phyloP scores from a whole-genome alignment of 2,113 vertebrate genomes.

The Oriolus oriolus region DNA sequence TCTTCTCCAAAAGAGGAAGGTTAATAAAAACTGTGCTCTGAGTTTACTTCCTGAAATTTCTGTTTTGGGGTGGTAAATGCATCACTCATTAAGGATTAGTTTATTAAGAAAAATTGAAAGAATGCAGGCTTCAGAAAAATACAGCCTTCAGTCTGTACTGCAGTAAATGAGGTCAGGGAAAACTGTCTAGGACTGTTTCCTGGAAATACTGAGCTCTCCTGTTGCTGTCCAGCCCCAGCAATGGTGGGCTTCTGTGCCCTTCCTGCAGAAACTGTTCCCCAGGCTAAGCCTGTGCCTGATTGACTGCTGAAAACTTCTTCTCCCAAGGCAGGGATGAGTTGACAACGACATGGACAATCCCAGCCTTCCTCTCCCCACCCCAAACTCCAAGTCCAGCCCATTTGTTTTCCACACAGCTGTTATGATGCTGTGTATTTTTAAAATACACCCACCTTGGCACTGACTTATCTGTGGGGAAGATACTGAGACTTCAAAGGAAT shows the following conservation, averaged over 20 bases:
- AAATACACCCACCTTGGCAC: neutral
- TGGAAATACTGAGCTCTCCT: neutral
- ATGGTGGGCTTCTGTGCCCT: neutral
- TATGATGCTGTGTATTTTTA: neutral
- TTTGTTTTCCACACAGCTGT: neutral
- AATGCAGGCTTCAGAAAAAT: neutral
- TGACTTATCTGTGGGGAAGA: neutral
- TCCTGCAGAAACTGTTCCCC: neutral
- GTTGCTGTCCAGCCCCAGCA: neutral
- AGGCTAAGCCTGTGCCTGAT: fast-evolving
- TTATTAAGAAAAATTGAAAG: neutral
- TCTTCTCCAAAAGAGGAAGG: neutral
- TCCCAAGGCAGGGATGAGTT: neutral
- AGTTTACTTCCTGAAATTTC: neutral
- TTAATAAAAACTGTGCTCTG: neutral
- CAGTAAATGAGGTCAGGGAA: neutral
- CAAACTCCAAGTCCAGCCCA: neutral
- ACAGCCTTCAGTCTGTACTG: neutral
- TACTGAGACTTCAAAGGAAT: neutral
- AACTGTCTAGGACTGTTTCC: neutral
- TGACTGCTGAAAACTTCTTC: neutral
- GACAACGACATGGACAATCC: neutral
- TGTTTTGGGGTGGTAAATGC: neutral
- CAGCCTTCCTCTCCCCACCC: neutral
- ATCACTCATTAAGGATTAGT: neutral